These are phyloP conservation scores for Thamnophis sirtalis DNA, from an alignment of 2,113 vertebrate species.

Conservation along the genomic window DNA sequence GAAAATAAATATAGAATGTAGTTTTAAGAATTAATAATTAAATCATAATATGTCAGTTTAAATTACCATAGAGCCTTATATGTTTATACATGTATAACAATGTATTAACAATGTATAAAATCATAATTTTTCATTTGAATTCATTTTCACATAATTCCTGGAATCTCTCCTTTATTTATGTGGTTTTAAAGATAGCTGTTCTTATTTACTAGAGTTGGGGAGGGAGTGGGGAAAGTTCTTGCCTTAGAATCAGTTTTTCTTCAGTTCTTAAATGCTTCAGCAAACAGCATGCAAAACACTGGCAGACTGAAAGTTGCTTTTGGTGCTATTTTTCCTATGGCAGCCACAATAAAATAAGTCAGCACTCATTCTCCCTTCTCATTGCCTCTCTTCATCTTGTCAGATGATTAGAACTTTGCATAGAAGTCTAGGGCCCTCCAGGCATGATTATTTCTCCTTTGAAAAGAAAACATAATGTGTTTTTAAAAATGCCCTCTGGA, in stretches of 20 bases:
- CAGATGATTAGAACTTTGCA: background rate
- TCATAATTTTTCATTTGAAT: background rate
- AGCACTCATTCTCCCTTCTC: background rate
- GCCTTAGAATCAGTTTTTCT: background rate
- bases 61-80: background rate
- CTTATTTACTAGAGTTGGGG: background rate
- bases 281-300: background rate
- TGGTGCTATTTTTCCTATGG: background rate
- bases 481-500: background rate
- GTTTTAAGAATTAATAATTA: background rate
- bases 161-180: background rate
- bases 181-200: background rate
- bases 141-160: background rate
- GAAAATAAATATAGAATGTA: background rate
- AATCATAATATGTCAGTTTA: background rate
- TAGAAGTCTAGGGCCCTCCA: background rate
- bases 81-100: background rate
- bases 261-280: background rate
- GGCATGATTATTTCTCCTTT: background rate
- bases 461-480: background rate
- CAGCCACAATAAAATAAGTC: background rate
- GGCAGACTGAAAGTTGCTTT: background rate
- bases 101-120: background rate
- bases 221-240: background rate
- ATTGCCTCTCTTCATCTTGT: background rate